Base-by-base conservation (phyloP, 2,113 vertebrate genomes). In the Prietella phreatophila region DNA sequence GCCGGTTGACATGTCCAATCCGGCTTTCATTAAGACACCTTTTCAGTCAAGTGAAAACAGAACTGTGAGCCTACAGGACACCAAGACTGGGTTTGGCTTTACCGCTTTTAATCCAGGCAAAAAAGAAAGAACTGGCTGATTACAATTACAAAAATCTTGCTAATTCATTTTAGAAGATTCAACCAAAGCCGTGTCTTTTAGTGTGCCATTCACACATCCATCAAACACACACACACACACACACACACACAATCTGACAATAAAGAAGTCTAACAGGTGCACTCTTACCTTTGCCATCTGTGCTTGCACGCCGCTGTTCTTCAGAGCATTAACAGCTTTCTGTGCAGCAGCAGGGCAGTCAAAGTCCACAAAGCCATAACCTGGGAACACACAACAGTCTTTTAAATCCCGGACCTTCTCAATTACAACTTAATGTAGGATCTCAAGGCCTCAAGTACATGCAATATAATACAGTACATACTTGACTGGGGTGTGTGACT, bases 331-430 rank as follows among this genome's bases (percentile, higher is more conserved):
- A 90, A 99, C 98, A 0, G 98, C 98, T 93, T 99, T 99, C 96
- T 99, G 98, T 92, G 98, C 98, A 73, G 98, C 98, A 69, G 97
- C 95, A 0, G 98, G 98, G 93, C 97, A 99, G 94, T 99, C 98
- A 87, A 99, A 99, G 93, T 99, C 98, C 91, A 99, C 98, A 94
- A 99, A 99, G 89, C 98, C 98, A 2, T 99, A 99, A 93, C 98
- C 98, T 99, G 94, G 89, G 95, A 95, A 89, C 88, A 53, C 92
- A 89, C 0, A 82, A 78, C 67, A 86, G 17, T 50, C 19, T 85
- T n/a, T 94, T 94, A 65, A 89, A 4, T 58, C 19, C 15, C 8
- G 6, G 65, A 73, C 20, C 50, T 47, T 69, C 25, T 80, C 42
- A 5, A 42, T 19, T 82, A 19, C 10, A 39, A 15, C 20, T 67